Percentiles rank a stretch among this genome's conserved stretches.
phyloP scores from a whole-genome alignment of 2,888 invertebrate species.

The Aethes cnicana region DNA sequence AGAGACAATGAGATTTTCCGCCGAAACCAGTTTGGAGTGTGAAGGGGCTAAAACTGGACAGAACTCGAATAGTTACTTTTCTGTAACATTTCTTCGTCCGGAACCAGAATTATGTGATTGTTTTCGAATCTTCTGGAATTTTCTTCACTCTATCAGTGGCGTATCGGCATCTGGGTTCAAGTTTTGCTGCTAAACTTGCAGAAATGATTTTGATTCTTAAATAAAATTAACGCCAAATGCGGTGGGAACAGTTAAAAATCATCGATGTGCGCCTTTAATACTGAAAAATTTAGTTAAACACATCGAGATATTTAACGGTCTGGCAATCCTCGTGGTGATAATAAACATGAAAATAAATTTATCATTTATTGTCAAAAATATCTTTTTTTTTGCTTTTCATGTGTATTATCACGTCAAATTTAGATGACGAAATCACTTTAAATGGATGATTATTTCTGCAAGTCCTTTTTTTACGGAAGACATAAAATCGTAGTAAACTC shows the following conservation, averaged over 20 bases:
- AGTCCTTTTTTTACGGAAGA: conserved; percentile 11
- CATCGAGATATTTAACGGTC: no score
- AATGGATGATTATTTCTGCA: conserved; percentile 23
- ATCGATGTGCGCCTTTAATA: no score
- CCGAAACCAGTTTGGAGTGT: not conserved
- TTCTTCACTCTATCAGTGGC: not conserved
- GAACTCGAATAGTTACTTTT: not conserved
- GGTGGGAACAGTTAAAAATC: not conserved
- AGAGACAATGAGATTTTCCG: not conserved
- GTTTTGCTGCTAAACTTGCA: conserved; percentile 1
- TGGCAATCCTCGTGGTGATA: no score
- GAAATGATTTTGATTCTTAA: conserved; percentile 3
- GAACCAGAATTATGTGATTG: not conserved
- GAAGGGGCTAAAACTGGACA: not conserved
- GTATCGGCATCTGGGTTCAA: not conserved
- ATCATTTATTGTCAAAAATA: no score
- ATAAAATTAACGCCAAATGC: conserved; percentile 20
- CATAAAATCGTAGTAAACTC: not conserved
- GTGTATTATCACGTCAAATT: not conserved
- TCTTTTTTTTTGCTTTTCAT: no score
- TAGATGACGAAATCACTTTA: no score
- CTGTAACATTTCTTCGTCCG: not conserved
- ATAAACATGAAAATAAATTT: no score
- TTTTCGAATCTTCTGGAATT: not conserved
- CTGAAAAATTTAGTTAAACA: no score